Conservation (phyloP, 1,140 invertebrate species). For the Brachionus plicatilis region DNA sequence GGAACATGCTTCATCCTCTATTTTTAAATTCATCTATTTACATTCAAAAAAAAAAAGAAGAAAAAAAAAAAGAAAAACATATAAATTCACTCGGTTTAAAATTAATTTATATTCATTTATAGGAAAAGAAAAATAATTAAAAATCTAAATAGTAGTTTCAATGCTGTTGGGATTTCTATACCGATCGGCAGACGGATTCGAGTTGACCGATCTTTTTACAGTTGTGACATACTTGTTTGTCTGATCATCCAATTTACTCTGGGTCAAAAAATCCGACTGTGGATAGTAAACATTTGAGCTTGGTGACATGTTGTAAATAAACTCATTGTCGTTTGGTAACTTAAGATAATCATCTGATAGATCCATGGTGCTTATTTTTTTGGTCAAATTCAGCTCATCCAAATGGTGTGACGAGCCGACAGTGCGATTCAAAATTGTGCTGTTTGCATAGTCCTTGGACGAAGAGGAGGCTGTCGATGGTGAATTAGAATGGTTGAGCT, state of each 20-base stretch:
- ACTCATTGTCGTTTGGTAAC: constrained; percentile 28
- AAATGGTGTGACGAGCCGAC: not conserved
- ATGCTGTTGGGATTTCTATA: constrained; percentile 28
- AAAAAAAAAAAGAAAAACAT: not conserved
- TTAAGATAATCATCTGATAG: not conserved
- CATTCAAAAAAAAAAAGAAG: not conserved
- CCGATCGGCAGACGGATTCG: not conserved
- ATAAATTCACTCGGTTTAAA: constrained; percentile 26
- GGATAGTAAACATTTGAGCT: not conserved
- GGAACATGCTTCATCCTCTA: not conserved
- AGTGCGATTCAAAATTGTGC: not conserved
- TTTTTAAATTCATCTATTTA: not conserved
- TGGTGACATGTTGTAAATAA: not conserved
- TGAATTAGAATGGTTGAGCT: not conserved
- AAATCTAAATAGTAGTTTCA: constrained; percentile 30
- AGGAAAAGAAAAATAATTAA: not conserved
- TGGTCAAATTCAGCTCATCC: not conserved
- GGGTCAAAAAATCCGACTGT: not conserved
- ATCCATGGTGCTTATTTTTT: not conserved
- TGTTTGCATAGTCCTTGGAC: not conserved
- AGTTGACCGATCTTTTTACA: not conserved
- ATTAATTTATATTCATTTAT: not conserved
- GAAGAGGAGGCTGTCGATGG: not conserved
- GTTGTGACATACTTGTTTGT: not conserved
- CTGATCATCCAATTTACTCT: not conserved